Evolutionary conservation across 2,113 vertebrate genomes (phyloP).

Genomic region (Upupa epops): DNA sequence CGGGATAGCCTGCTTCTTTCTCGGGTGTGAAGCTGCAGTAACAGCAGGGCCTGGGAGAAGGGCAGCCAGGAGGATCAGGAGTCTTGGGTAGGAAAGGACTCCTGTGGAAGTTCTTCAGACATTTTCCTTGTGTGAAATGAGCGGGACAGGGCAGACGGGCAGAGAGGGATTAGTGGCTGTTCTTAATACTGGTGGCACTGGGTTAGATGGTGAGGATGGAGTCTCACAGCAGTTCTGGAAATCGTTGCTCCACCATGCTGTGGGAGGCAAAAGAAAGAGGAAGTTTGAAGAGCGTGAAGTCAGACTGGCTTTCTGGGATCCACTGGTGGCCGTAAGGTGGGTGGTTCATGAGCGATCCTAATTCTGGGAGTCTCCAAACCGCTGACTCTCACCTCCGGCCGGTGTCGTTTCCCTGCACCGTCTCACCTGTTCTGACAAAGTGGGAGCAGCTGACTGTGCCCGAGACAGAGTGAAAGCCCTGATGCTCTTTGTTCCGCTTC

Average conservation of each 20-base stretch:
- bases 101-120: not conserved
- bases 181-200: not conserved
- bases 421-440: not conserved
- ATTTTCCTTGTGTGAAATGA: not conserved
- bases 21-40: not conserved
- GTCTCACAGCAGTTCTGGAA: not conserved
- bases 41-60: not conserved
- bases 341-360: not conserved
- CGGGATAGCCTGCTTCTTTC: not conserved
- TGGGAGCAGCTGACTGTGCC: not conserved
- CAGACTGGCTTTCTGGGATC: not conserved
- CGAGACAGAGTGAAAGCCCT: not conserved
- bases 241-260: not conserved
- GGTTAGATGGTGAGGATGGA: not conserved
- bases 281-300: not conserved
- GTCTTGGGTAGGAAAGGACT: not conserved
- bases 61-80: not conserved
- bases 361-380: not conserved
- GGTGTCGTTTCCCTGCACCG: not conserved
- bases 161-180: not conserved
- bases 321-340: fast-evolving
- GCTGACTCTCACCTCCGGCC: not conserved
- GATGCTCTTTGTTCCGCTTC: constrained; percentile 11
- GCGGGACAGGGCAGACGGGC: not conserved
- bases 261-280: not conserved